Base-by-base conservation (phyloP, 1,140 invertebrate genomes). In the Drosophila suzukii region DNA sequence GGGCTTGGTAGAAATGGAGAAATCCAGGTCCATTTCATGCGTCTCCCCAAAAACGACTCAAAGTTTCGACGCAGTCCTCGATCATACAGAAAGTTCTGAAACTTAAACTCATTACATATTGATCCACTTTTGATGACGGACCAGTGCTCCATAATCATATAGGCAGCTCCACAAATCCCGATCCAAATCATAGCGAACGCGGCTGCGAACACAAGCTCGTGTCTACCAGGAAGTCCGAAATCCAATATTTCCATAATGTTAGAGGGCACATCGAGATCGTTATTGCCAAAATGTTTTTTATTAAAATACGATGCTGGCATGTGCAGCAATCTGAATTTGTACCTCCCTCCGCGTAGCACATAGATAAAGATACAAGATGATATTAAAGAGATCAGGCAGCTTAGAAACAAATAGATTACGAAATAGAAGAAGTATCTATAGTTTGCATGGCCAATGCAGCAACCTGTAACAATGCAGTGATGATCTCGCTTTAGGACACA, bases 391-490 rank as follows among this genome's bases (percentile, higher is more conserved):
- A 61, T 57, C 20, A 57, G 3, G 17, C 43, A 43, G 41, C n/a
- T 15, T 43, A 43, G n/a, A 20, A 44, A 44, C 11, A 6, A 5
- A 11, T 61, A 62, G 13, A 27, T 13, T 10, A 60, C 0, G 7
- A 60, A 60, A 12, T 43, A 60, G 11, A 60, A 27, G 0, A 56
- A 60, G 20, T 55, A 56, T 60, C 57, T 55, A 3, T 27, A 60
- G 57, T 60, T 60, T 0, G 11, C 57, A 36, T 60, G 57, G 0
- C 57, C 57, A 0, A 60, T 10, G 49, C 57, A 60, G 49, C 20
- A 27, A 1, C 57, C 49, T 10, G 51, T 20, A 17, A 56, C 3
- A 11, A 4, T 6, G 11, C 57, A 60, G 41, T 43, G 41, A 43
- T 60, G 57, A 36, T 60, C 57, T 12, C 57, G 57, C 49, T 17